Percentiles rank a stretch among this genome's conserved stretches.
Conservation (phyloP, 2,888 invertebrate species). For the Ormia ochracea region DNA sequence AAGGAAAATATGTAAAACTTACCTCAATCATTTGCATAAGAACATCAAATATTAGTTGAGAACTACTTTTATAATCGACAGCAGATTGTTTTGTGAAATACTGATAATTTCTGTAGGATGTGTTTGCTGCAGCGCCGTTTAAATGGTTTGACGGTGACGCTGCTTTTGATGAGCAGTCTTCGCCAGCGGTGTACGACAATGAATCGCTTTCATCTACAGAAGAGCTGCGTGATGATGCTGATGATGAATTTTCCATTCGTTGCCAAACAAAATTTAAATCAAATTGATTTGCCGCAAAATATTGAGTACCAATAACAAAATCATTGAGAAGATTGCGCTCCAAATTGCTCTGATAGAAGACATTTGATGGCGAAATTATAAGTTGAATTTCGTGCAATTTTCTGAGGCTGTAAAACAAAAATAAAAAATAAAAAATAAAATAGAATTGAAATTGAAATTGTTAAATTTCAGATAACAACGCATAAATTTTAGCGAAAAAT, state of each 20-base stretch:
- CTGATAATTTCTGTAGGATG: conserved; percentile 72
- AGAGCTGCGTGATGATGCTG: conserved; percentile 50
- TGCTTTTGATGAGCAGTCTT: conserved; percentile 17
- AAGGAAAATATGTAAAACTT: conserved; percentile 57
- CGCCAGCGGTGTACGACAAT: conserved; percentile 7
- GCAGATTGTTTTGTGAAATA: conserved; percentile 79
- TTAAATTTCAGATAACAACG: not conserved
- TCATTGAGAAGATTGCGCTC: conserved; percentile 77
- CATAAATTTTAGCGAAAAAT: not conserved
- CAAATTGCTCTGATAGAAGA: conserved; percentile 81
- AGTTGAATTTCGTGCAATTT: conserved; percentile 76
- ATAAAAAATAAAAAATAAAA: not conserved
- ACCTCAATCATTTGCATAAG: conserved; percentile 84
- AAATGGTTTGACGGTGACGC: conserved; percentile 46
- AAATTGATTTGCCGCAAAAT: conserved; percentile 76
- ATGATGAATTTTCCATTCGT: conserved; percentile 73
- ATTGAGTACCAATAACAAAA: conserved; percentile 74
- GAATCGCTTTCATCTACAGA: conserved; percentile 49
- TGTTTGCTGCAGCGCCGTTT: conserved; percentile 65
- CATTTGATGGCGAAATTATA: conserved; percentile 73
- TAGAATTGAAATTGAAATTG: not conserved
- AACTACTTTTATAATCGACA: conserved; percentile 93
- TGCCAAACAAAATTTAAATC: conserved; percentile 77
- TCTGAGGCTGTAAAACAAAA: conserved; percentile 70
- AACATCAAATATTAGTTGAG: conserved; percentile 93